phyloP scores from a whole-genome alignment of 2,797 vertebrate genomes.

The Falco peregrinus region DNA sequence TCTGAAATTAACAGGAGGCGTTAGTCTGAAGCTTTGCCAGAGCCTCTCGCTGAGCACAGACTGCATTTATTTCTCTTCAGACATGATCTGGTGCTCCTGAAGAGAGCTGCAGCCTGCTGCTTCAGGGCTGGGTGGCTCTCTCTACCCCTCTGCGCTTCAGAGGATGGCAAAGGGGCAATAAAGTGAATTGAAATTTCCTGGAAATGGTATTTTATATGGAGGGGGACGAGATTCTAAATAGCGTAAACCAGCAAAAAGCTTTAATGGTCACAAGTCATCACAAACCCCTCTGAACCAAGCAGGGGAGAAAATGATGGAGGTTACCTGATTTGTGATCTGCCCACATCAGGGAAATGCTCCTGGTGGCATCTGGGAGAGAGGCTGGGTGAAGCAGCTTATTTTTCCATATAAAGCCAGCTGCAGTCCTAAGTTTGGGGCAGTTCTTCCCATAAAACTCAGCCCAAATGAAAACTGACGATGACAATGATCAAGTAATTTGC shows the following conservation, averaged over 20 bases:
- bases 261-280: not conserved
- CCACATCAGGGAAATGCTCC: not conserved
- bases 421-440: not conserved
- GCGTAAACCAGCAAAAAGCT: constrained; percentile 29
- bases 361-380: not conserved
- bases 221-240: constrained; percentile 21
- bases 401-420: not conserved
- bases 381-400: not conserved
- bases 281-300: not conserved
- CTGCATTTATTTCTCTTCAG: constrained; percentile 50
- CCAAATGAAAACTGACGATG: not conserved
- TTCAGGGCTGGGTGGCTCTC: not conserved
- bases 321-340: not conserved
- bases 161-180: not conserved
- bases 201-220: constrained; percentile 2
- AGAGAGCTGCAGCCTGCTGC: constrained; percentile 25
- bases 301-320: not conserved
- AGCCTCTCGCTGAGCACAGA: constrained; percentile 29
- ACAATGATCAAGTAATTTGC: constrained; percentile 4
- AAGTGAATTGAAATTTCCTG: constrained; percentile 38
- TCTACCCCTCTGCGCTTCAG: not conserved
- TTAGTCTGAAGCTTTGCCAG: constrained; percentile 1
- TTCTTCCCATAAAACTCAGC: not conserved
- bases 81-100: not conserved
- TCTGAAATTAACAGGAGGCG: constrained; percentile 18